phyloP scores from a whole-genome alignment of 2,888 invertebrate genomes.

The Acanthosepion pharaonis region DNA sequence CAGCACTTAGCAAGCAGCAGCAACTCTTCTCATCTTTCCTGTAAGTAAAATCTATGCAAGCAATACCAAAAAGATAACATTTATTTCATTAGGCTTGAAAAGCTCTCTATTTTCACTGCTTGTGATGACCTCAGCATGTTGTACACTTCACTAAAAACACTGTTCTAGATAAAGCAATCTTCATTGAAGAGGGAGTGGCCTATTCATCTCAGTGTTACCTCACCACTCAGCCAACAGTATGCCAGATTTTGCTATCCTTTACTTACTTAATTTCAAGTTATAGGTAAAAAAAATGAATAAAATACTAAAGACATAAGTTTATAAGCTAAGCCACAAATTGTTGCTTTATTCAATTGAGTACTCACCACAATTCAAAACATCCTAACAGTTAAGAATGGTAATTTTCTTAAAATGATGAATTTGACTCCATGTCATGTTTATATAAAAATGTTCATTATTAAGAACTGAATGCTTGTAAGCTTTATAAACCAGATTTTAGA shows the following conservation, averaged over 20 bases:
- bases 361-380: too few species aligned
- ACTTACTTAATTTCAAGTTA: too few species aligned
- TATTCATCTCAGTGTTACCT: not conserved
- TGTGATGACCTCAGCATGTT: not conserved
- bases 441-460: too few species aligned
- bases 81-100: not conserved
- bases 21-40: not conserved
- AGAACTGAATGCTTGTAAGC: too few species aligned
- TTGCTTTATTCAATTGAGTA: too few species aligned
- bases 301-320: too few species aligned
- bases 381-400: too few species aligned
- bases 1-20: not conserved
- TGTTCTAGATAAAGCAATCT: not conserved
- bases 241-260: not conserved
- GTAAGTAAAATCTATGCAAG: not conserved
- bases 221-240: not conserved
- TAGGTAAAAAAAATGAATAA: too few species aligned
- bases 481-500: too few species aligned
- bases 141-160: not conserved
- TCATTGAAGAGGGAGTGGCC: not conserved
- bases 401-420: too few species aligned
- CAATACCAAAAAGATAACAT: not conserved
- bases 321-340: too few species aligned
- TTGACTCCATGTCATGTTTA: too few species aligned
- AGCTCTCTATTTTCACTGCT: not conserved